These are phyloP conservation scores for Neostethus bicornis DNA, from an alignment of 2,797 vertebrate species.

Conservation along the genomic window DNA sequence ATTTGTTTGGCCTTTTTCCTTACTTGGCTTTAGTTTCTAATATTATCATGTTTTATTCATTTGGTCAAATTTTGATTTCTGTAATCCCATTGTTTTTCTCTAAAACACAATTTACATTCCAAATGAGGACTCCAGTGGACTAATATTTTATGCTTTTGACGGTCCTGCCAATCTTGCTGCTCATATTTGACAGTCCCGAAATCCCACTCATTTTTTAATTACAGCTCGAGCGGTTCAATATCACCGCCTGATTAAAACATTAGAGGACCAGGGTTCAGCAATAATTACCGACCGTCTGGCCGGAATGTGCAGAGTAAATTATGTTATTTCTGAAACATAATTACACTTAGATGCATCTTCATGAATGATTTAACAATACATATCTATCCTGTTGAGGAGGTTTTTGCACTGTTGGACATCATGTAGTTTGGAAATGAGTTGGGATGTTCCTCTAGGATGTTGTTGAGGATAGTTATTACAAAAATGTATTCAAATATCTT, in stretches of 20 bases:
- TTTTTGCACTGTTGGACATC: constrained; percentile 56
- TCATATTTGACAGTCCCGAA: constrained; percentile 36
- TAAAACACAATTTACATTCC: constrained; percentile 62
- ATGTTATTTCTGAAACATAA: constrained; percentile 70
- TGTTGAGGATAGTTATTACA: constrained; percentile 14
- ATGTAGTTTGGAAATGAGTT: constrained; percentile 52
- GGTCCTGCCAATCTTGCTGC: constrained; percentile 51
- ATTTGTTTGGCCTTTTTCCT: constrained; percentile 53
- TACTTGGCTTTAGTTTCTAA: constrained; percentile 42
- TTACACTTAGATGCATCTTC: constrained; percentile 63
- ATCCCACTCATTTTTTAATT: constrained; percentile 70
- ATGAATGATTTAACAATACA: constrained; percentile 56
- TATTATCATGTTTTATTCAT: constrained; percentile 68
- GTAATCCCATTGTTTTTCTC: constrained; percentile 67
- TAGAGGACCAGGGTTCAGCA: constrained; percentile 54
- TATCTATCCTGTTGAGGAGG: constrained; percentile 46
- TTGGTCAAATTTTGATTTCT: constrained; percentile 63
- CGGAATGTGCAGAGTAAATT: constrained; percentile 60
- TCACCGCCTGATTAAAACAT: constrained; percentile 70
- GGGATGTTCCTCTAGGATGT: constrained; percentile 39
- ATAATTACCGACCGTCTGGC: constrained; percentile 65
- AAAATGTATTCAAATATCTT: neutral
- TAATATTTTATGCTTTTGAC: constrained; percentile 46
- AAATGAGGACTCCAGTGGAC: constrained; percentile 47
- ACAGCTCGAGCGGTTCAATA: constrained; percentile 63